These are phyloP conservation scores for Smutsia temminckii DNA, from an alignment of 2,797 vertebrate species.

Conservation along the genomic window DNA sequence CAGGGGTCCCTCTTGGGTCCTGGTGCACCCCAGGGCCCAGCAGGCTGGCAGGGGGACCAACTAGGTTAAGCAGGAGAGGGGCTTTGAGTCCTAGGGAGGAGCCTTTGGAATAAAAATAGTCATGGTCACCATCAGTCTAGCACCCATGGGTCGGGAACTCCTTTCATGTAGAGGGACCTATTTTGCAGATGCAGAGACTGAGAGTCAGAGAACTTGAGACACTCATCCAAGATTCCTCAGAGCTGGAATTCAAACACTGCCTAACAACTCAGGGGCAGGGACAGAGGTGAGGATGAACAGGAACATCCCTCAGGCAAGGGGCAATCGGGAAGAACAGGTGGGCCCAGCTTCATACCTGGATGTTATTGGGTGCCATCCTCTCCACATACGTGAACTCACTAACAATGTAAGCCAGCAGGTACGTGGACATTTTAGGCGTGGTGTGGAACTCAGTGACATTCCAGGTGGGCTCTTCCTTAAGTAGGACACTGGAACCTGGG, in stretches of 20 bases:
- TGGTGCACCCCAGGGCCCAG: neutral
- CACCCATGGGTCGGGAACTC: neutral
- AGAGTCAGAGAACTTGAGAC: neutral
- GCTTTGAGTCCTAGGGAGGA: neutral
- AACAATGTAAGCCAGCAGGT: conserved; percentile 94
- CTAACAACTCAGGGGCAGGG: neutral
- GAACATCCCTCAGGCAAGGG: neutral
- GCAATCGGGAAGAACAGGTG: fast-evolving
- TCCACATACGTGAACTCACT: conserved; percentile 81
- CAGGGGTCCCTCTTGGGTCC: neutral
- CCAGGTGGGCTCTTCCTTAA: fast-evolving
- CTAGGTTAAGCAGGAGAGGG: neutral
- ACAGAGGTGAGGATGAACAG: neutral
- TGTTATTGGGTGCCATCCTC: fast-evolving
- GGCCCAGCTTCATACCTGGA: conserved; percentile 82
- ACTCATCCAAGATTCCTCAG: neutral
- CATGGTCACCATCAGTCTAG: neutral
- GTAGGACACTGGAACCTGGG: fast-evolving
- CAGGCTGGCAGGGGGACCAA: neutral
- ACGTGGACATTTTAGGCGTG: conserved; percentile 93
- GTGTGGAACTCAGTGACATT: conserved; percentile 84
- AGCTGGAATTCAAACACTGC: neutral
- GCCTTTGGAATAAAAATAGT: fast-evolving
- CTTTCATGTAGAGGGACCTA: neutral
- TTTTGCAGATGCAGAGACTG: neutral